phyloP scores from a whole-genome alignment of 1,140 invertebrate species.

The Hetaerina americana region DNA sequence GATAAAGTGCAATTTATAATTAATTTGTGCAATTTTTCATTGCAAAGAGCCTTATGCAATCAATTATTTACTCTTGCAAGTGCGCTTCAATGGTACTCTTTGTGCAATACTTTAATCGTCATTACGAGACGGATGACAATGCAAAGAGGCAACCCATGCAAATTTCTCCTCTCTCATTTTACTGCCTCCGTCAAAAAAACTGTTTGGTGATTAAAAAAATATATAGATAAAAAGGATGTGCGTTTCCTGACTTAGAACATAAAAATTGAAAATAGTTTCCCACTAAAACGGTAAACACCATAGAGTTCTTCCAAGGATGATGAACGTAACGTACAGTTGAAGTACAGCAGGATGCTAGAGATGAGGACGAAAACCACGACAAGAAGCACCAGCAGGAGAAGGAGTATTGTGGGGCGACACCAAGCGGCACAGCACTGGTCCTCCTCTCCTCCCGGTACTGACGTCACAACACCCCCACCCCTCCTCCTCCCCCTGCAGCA shows the following conservation, averaged over 20 bases:
- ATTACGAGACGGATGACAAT: neutral
- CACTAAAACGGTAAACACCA: neutral
- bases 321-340: conserved; percentile 40
- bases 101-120: too few species aligned
- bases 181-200: too few species aligned
- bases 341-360: conserved; percentile 40
- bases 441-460: conserved; percentile 16
- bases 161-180: neutral
- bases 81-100: too few species aligned
- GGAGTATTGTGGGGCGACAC: conserved; percentile 37
- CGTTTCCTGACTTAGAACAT: neutral
- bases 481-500: conserved; percentile 6
- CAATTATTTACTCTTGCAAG: too few species aligned
- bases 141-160: neutral
- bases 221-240: neutral
- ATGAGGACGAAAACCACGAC: conserved; percentile 41
- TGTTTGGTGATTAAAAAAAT: neutral
- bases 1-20: too few species aligned
- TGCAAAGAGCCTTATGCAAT: too few species aligned
- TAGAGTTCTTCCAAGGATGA: neutral
- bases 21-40: too few species aligned
- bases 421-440: conserved; percentile 27
- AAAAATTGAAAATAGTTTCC: neutral
- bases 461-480: conserved; percentile 16
- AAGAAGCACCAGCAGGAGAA: conserved; percentile 36